Conservation (phyloP, 2,888 invertebrate genomes). For the Gisinianus flammeolus region DNA sequence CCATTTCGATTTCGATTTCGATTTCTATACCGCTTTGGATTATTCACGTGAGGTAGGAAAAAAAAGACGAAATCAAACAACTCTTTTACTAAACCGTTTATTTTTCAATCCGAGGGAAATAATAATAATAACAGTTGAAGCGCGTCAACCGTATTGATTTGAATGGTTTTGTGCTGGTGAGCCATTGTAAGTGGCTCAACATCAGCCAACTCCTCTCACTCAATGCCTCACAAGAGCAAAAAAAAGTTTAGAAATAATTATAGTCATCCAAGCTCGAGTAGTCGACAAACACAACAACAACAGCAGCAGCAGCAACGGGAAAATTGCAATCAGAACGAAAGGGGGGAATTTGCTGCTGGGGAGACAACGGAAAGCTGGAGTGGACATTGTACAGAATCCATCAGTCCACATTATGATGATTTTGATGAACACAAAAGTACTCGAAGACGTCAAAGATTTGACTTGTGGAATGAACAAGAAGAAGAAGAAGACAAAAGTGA, state of each 20-base stretch:
- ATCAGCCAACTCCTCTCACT: background rate
- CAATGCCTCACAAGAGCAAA: constrained; percentile 11
- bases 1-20: background rate
- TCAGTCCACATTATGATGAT: background rate
- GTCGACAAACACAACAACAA: background rate
- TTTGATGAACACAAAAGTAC: background rate
- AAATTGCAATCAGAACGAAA: no score
- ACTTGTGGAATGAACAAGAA: background rate
- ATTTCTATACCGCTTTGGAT: background rate
- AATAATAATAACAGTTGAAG: no score
- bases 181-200: constrained; percentile 22
- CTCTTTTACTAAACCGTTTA: no score
- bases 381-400: background rate
- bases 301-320: background rate
- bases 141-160: background rate
- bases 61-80: no score
- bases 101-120: no score
- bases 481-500: background rate
- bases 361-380: background rate
- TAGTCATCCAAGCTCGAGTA: background rate
- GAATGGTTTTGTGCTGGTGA: background rate
- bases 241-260: constrained; percentile 23
- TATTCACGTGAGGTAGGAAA: background rate
- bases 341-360: background rate
- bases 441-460: background rate